Evolutionary conservation across 2,888 invertebrate species (phyloP).

Genomic region (Steinernema scapterisci): DNA sequence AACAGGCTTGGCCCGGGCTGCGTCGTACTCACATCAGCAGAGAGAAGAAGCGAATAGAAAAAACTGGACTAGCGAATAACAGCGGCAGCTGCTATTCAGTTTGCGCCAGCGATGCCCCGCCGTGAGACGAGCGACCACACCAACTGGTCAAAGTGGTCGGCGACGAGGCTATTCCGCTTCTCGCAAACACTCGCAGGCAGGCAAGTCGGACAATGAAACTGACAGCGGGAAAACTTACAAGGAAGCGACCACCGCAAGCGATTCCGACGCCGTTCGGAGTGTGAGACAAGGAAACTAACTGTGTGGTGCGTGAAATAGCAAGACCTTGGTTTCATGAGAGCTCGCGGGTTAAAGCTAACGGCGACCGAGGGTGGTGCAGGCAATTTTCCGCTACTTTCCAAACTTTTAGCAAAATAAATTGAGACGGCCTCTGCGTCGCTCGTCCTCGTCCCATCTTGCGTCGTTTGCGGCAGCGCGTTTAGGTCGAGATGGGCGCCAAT

Average conservation of each 20-base stretch:
- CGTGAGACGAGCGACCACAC: conserved; percentile 13
- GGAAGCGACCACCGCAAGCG: no score
- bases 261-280: no score
- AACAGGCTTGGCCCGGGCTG: not conserved
- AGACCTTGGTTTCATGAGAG: no score
- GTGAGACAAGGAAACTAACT: no score
- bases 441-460: no score
- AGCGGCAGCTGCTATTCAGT: not conserved
- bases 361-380: no score
- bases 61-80: conserved; percentile 24
- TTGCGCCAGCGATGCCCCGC: conserved; percentile 7
- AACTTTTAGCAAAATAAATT: no score
- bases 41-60: conserved; percentile 31
- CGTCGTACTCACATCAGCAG: conserved; percentile 16
- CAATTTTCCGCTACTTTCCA: no score
- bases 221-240: not conserved
- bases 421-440: no score
- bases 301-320: no score
- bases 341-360: no score
- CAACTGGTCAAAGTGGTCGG: conserved; percentile 12
- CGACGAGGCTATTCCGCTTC: not conserved
- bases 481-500: not conserved
- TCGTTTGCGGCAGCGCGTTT: no score
- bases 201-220: not conserved
- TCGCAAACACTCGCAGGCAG: conserved; percentile 18